Conservation (phyloP, 1,140 invertebrate species). For the Drosophila nigromelanica region DNA sequence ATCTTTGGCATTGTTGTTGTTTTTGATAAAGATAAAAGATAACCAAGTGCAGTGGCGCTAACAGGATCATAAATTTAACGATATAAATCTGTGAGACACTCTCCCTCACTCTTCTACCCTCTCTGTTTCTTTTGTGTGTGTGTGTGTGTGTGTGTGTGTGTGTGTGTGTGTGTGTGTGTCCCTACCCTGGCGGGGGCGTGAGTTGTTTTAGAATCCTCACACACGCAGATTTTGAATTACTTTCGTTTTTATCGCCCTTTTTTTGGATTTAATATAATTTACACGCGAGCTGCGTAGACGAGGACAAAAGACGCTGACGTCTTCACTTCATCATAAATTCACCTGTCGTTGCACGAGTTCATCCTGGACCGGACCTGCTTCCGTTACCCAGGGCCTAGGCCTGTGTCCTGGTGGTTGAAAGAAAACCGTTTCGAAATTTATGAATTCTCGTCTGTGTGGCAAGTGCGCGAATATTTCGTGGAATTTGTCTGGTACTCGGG, state of each 20-base stretch:
- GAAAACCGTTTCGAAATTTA: slow-evolving; percentile 50
- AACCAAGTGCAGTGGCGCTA: slow-evolving; percentile 74
- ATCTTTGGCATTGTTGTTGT: slow-evolving; percentile 30
- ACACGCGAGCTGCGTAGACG: slow-evolving; percentile 41
- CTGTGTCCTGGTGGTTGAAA: slow-evolving; percentile 37
- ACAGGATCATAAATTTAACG: slow-evolving; percentile 77
- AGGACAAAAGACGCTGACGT: slow-evolving; percentile 55
- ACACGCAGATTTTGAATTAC: slow-evolving; percentile 75
- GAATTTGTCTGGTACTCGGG: slow-evolving; percentile 47
- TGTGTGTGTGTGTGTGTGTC: slow-evolving; percentile 16
- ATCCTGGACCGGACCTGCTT: slow-evolving; percentile 66
- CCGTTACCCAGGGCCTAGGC: slow-evolving; percentile 45
- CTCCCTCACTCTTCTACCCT: background rate
- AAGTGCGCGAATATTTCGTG: slow-evolving; percentile 80
- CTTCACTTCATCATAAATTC: slow-evolving; percentile 79
- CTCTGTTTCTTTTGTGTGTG: background rate
- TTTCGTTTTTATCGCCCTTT: slow-evolving; percentile 73
- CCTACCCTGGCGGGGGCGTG: slow-evolving; percentile 38
- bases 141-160: slow-evolving; percentile 18
- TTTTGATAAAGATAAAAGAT: slow-evolving; percentile 50
- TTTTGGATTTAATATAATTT: slow-evolving; percentile 46
- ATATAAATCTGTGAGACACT: slow-evolving; percentile 70
- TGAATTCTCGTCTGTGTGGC: slow-evolving; percentile 59
- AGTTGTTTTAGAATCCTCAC: slow-evolving; percentile 50
- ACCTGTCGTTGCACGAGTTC: slow-evolving; percentile 68